phyloP scores from a whole-genome alignment of 2,113 vertebrate species.

The Siniperca chuatsi region DNA sequence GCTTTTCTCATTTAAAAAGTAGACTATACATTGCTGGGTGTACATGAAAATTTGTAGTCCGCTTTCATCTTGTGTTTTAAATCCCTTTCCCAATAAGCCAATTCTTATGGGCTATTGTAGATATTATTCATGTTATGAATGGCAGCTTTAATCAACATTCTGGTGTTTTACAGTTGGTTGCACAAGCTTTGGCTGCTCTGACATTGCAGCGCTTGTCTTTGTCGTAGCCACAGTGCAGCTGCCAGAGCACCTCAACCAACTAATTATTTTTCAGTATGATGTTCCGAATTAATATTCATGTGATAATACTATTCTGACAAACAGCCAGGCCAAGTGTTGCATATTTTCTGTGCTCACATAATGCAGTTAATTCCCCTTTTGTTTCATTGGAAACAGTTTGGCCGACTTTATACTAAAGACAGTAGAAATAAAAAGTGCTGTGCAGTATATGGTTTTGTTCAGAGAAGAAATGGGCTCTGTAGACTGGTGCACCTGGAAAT shows the following conservation, averaged over 20 bases:
- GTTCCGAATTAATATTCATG: conserved; percentile 50
- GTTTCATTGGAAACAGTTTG: conserved; percentile 22
- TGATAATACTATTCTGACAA: conserved; percentile 27
- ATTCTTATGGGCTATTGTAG: conserved; percentile 33
- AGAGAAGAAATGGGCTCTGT: conserved; percentile 26
- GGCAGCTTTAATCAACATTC: conserved; percentile 47
- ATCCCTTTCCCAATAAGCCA: conserved; percentile 34
- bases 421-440: conserved; percentile 16
- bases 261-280: conserved; percentile 46
- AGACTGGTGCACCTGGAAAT: conserved; percentile 41
- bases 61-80: conserved; percentile 44
- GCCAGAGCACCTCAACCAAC: conserved; percentile 16
- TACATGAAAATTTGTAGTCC: conserved; percentile 15
- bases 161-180: conserved; percentile 36
- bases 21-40: conserved; percentile 25
- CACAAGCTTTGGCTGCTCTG: conserved; percentile 27
- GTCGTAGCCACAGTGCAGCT: conserved; percentile 13
- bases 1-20: conserved; percentile 42
- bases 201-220: conserved; percentile 6
- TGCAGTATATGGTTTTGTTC: conserved; percentile 23
- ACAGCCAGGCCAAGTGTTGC: conserved; percentile 23
- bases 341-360: conserved; percentile 29
- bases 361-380: conserved; percentile 8
- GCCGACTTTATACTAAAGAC: background rate
- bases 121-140: conserved; percentile 44